Percentiles rank a stretch among this genome's conserved stretches.
phyloP scores from a whole-genome alignment of 2,797 vertebrate genomes.

The Hoplostethus atlanticus region DNA sequence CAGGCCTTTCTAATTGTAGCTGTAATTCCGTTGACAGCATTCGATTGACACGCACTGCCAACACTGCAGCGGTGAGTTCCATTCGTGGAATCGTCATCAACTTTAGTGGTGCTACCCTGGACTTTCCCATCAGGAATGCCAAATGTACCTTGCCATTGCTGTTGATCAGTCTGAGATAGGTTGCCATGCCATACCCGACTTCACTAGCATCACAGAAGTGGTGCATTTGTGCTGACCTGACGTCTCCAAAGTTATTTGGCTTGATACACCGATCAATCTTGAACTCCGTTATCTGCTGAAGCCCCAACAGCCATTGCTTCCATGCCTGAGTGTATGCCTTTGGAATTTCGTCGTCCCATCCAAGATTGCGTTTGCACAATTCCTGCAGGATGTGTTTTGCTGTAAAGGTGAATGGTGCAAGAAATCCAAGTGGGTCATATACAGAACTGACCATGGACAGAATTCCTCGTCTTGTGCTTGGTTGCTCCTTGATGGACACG shows the following conservation, averaged over 20 bases:
- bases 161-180: neutral
- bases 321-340: neutral
- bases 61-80: slow-evolving; percentile 19
- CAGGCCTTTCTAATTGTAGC: neutral
- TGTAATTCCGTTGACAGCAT: slow-evolving; percentile 8
- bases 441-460: slow-evolving; percentile 31
- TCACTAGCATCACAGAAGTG: slow-evolving; percentile 24
- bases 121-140: slow-evolving; percentile 19
- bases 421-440: slow-evolving; percentile 9
- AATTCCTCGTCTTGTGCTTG: neutral
- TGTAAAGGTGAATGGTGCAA: slow-evolving; percentile 1
- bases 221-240: slow-evolving; percentile 1
- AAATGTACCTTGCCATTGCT: neutral
- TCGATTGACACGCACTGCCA: slow-evolving; percentile 5
- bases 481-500: neutral
- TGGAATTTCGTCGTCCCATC: slow-evolving; percentile 18
- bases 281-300: neutral
- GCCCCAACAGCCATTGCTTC: neutral
- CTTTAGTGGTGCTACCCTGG: slow-evolving; percentile 23
- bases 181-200: slow-evolving; percentile 22
- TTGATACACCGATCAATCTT: slow-evolving; percentile 1
- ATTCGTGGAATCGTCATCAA: slow-evolving; percentile 12
- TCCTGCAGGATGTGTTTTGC: slow-evolving; percentile 17
- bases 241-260: neutral
- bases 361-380: slow-evolving; percentile 6